phyloP scores from a whole-genome alignment of 2,888 invertebrate genomes.

The Rhagonycha lutea region DNA sequence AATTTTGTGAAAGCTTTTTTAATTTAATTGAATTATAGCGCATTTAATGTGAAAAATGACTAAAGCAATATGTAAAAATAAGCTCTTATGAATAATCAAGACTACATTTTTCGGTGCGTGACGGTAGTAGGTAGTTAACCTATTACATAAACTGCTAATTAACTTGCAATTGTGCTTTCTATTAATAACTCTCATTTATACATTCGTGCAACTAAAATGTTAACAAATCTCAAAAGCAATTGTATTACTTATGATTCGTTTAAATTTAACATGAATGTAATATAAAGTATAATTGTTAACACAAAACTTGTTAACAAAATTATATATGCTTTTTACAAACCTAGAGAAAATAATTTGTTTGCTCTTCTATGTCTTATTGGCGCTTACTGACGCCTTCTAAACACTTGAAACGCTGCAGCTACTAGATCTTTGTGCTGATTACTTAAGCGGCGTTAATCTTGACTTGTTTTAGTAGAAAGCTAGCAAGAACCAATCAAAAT shows the following conservation, averaged over 20 bases:
- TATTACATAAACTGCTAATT: constrained; percentile 25
- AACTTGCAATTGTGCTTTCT: constrained; percentile 24
- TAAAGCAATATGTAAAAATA: background rate
- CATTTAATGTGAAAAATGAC: background rate
- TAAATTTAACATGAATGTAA: background rate
- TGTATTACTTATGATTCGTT: background rate
- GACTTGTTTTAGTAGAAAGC: too few species aligned
- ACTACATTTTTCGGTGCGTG: constrained; percentile 13
- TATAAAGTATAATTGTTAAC: background rate
- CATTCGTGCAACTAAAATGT: constrained; percentile 16
- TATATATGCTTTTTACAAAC: constrained; percentile 13
- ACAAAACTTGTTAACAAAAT: constrained; percentile 9
- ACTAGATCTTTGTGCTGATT: too few species aligned
- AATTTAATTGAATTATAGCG: background rate
- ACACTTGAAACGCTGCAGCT: too few species aligned
- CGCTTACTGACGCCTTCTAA: too few species aligned
- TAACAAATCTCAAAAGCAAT: constrained; percentile 22
- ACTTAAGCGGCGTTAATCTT: too few species aligned
- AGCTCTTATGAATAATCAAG: constrained; percentile 17
- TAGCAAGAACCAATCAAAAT: too few species aligned
- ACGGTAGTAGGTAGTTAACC: constrained; percentile 20
- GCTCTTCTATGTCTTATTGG: too few species aligned
- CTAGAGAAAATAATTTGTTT: too few species aligned
- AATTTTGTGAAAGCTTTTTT: background rate
- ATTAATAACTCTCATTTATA: constrained; percentile 23